A percentile compares a stretch with the other conserved stretches of the same genome.
phyloP scores from a whole-genome alignment of 2,113 vertebrate genomes.

The Octodon degus region DNA sequence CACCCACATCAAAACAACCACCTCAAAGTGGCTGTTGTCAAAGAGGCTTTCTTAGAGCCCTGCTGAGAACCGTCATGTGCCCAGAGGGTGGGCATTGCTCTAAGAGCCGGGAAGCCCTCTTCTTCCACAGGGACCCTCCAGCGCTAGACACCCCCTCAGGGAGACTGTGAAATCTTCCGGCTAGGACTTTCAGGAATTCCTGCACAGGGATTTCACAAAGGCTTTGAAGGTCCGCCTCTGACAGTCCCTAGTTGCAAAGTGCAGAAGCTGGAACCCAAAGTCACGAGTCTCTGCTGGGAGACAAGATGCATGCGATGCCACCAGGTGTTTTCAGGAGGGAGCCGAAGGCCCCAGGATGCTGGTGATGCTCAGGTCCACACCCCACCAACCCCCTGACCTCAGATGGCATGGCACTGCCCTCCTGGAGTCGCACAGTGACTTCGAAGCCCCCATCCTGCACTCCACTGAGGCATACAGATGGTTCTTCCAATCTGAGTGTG shows the following conservation, averaged over 20 bases:
- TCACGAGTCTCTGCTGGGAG: neutral
- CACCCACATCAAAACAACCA: constrained; percentile 75
- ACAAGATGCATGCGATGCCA: neutral
- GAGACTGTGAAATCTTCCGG: neutral
- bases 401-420: neutral
- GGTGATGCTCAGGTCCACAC: neutral
- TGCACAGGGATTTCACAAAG: neutral
- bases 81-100: neutral
- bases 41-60: constrained; percentile 52
- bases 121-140: neutral
- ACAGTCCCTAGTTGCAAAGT: neutral
- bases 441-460: neutral
- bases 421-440: neutral
- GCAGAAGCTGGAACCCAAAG: neutral
- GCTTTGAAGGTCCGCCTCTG: neutral
- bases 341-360: too few relatives aligned
- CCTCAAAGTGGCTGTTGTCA: constrained; percentile 68
- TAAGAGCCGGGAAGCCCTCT: constrained; percentile 19
- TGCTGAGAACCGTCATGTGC: constrained; percentile 27
- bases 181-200: neutral
- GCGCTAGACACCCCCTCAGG: neutral
- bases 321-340: neutral
- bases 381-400: neutral
- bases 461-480: neutral
- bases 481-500: neutral